Conservation (phyloP, 2,888 invertebrate species). For the Pristionchus japonicus region DNA sequence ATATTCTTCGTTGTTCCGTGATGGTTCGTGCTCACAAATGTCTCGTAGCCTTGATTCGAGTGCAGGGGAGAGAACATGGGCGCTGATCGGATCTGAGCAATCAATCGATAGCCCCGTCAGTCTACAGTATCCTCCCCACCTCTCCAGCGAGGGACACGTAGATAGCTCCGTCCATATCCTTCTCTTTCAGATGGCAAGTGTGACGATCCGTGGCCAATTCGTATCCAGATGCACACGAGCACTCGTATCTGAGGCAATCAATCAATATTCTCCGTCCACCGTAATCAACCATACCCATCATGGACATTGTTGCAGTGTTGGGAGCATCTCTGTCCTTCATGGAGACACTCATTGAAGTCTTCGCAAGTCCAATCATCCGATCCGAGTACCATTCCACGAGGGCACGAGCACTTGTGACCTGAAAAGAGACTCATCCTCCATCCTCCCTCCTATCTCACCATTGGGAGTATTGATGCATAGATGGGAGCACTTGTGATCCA, state of each 20-base stretch:
- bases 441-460: neutral
- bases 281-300: slow-evolving; percentile 42
- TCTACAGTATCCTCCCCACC: slow-evolving; percentile 40
- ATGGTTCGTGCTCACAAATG: slow-evolving; percentile 9
- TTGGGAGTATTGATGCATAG: slow-evolving; percentile 37
- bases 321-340: slow-evolving; percentile 44
- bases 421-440: neutral
- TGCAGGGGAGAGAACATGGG: slow-evolving; percentile 39
- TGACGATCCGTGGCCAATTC: slow-evolving; percentile 54
- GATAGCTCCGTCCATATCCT: slow-evolving; percentile 47
- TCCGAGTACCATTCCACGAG: slow-evolving; percentile 93
- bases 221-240: slow-evolving; percentile 62
- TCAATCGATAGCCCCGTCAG: neutral
- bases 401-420: slow-evolving; percentile 87
- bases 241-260: slow-evolving; percentile 50
- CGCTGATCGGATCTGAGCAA: slow-evolving; percentile 40
- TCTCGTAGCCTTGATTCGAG: slow-evolving; percentile 38
- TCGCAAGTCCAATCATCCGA: slow-evolving; percentile 97
- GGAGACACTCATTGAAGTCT: slow-evolving; percentile 51
- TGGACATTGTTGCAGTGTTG: slow-evolving; percentile 49
- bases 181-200: slow-evolving; percentile 51
- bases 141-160: slow-evolving; percentile 43
- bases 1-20: slow-evolving; percentile 46
- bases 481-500: slow-evolving; percentile 16
- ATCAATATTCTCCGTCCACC: neutral